Evolutionary conservation across 53 echinoderm and acorn worm species (phyloP).

Genomic region (Echinarachnius parma): DNA sequence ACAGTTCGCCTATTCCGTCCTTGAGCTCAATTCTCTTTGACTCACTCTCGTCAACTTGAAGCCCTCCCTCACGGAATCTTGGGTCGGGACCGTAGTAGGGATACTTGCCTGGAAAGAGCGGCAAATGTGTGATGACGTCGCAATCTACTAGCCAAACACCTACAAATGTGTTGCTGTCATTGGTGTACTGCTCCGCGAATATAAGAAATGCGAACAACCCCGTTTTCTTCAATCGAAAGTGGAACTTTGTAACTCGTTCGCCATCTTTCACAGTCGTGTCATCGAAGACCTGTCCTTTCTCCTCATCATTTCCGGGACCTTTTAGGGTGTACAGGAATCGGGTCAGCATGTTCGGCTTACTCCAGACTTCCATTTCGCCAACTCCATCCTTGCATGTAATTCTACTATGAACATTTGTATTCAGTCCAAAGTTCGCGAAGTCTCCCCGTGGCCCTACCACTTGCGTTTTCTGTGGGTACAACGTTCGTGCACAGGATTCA

Average conservation of each 20-base stretch:
- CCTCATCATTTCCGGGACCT: background rate
- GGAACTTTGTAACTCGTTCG: background rate
- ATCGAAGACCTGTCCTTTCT: background rate
- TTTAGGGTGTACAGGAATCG: background rate
- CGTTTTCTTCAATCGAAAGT: background rate
- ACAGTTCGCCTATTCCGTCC: conserved; percentile 11
- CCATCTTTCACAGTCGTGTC: background rate
- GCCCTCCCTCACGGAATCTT: conserved; percentile 4
- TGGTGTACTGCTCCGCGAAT: background rate
- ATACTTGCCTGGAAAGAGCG: background rate
- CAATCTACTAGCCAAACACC: conserved; percentile 15
- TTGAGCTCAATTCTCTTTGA: conserved; percentile 5
- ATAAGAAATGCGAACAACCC: conserved; percentile 25
- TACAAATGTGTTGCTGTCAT: background rate
- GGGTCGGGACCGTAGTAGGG: background rate
- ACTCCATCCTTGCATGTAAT: conserved; percentile 1
- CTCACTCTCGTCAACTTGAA: background rate
- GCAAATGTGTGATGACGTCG: background rate
- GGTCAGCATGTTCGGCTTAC: background rate
- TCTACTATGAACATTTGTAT: conserved; percentile 1
- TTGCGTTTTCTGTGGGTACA: background rate
- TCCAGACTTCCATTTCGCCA: conserved; percentile 7
- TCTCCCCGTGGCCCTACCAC: background rate
- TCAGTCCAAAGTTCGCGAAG: conserved; percentile 1
- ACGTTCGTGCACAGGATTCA: background rate